Conservation (phyloP, 2,888 invertebrate species). For the Bimastos eiseni region DNA sequence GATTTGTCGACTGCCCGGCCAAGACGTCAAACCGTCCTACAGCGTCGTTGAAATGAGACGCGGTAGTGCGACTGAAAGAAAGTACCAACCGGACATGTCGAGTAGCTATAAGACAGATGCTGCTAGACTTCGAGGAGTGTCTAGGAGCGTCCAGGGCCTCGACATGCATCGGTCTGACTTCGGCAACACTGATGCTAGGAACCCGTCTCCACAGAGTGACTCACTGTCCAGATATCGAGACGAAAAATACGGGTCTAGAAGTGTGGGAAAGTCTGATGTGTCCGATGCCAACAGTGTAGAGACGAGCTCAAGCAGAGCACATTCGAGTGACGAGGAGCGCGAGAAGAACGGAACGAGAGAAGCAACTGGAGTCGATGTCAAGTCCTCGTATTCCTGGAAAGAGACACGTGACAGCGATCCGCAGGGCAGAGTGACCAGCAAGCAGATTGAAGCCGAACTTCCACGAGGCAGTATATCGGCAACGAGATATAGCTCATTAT, state of each 20-base stretch:
- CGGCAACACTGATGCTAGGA: neutral
- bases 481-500: neutral
- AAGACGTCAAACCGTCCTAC: neutral
- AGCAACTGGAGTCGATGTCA: neutral
- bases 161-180: neutral
- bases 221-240: neutral
- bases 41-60: neutral
- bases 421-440: too few species aligned
- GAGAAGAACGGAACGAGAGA: neutral
- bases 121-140: neutral
- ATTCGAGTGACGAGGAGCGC: constrained; percentile 6
- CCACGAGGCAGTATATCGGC: neutral
- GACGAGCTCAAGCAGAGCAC: neutral
- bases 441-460: too few species aligned
- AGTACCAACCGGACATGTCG: neutral
- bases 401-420: neutral
- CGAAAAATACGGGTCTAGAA: neutral
- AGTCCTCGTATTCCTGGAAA: neutral
- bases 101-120: neutral
- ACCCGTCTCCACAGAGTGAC: neutral
- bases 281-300: neutral
- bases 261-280: neutral
- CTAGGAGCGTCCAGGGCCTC: neutral
- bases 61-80: neutral
- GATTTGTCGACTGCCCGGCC: neutral